Evolutionary conservation across 2,888 invertebrate species (phyloP).

Genomic region (Orthosia incerta): DNA sequence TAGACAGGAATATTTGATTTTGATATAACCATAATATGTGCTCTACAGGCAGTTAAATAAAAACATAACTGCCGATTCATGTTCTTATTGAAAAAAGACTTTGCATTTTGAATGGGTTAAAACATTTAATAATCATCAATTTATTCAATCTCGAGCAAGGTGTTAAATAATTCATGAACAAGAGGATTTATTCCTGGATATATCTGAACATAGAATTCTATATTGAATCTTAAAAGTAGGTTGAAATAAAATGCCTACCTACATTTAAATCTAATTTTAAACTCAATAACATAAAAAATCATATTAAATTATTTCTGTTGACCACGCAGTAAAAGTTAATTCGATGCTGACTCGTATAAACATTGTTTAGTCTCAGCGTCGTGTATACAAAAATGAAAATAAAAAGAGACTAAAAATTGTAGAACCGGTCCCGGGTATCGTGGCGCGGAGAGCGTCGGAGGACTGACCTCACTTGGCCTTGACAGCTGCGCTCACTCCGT

Average conservation of each 20-base stretch:
- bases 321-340: slow-evolving; percentile 88
- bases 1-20: slow-evolving; percentile 31
- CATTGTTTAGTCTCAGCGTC: slow-evolving; percentile 90
- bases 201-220: slow-evolving; percentile 27
- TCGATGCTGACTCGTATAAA: slow-evolving; percentile 88
- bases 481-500: slow-evolving; percentile 88
- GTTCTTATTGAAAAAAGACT: slow-evolving; percentile 22
- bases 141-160: slow-evolving; percentile 34
- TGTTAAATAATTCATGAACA: slow-evolving; percentile 48
- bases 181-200: slow-evolving; percentile 22
- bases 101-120: slow-evolving; percentile 21
- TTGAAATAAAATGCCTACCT: slow-evolving; percentile 29
- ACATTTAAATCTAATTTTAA: slow-evolving; percentile 57
- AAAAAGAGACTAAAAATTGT: slow-evolving; percentile 90
- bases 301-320: slow-evolving; percentile 79
- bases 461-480: slow-evolving; percentile 91
- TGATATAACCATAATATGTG: slow-evolving; percentile 23
- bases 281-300: slow-evolving; percentile 65
- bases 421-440: slow-evolving; percentile 89
- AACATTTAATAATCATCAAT: slow-evolving; percentile 46
- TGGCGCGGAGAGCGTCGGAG: slow-evolving; percentile 89
- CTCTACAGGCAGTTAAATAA: slow-evolving; percentile 11
- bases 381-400: slow-evolving; percentile 91
- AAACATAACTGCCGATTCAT: slow-evolving; percentile 17
- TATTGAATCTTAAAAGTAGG: slow-evolving; percentile 21